phyloP scores from a whole-genome alignment of 1,140 invertebrate species.

The Lucilia sericata region DNA sequence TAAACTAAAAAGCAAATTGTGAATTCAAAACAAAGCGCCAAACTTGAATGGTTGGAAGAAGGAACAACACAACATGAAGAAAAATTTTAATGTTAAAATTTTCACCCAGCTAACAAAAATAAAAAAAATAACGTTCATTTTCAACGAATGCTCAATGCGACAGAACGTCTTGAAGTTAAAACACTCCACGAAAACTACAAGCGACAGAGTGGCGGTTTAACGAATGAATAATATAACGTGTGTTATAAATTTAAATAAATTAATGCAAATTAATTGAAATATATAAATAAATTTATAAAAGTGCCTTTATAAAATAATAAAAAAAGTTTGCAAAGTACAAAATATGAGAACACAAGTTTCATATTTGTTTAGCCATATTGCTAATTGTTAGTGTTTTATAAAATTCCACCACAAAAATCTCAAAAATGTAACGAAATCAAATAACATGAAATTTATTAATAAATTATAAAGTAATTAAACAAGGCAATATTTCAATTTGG shows the following conservation, averaged over 20 bases:
- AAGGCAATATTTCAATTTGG: conserved; percentile 14
- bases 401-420: conserved; percentile 7
- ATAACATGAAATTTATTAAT: neutral
- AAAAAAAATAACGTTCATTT: conserved; percentile 55
- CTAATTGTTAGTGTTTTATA: conserved; percentile 62
- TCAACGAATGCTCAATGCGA: conserved; percentile 55
- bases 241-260: conserved; percentile 15
- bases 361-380: conserved; percentile 62
- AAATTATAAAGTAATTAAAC: conserved; percentile 18
- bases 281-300: conserved; percentile 32
- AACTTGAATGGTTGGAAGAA: neutral
- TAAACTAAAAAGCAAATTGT: no score
- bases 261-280: conserved; percentile 23
- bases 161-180: conserved; percentile 53
- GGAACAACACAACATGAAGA: neutral
- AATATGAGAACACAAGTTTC: conserved; percentile 61
- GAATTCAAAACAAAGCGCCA: conserved; percentile 18
- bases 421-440: neutral
- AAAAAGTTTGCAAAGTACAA: neutral
- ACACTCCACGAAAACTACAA: neutral
- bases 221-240: conserved; percentile 6
- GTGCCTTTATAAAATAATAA: conserved; percentile 17
- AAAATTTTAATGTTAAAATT: conserved; percentile 8
- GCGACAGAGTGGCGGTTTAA: neutral
- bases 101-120: neutral